These are phyloP conservation scores for Rhabdornis inornatus DNA, from an alignment of 2,113 vertebrate genomes.

Conservation along the genomic window DNA sequence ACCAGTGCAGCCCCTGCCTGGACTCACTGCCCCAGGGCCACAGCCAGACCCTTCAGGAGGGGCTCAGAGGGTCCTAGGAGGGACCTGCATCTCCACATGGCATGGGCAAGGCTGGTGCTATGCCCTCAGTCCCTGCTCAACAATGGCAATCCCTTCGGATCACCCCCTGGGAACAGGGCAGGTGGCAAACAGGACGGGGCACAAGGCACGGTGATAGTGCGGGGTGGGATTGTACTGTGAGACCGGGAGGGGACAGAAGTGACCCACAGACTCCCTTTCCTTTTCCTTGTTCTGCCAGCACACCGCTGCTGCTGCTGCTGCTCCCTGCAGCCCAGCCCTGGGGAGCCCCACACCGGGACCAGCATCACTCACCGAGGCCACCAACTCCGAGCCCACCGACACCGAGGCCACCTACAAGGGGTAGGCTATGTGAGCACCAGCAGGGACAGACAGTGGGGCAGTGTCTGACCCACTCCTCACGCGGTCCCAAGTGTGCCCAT, in stretches of 20 bases:
- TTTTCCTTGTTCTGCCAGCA: neutral
- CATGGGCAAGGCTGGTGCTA: neutral
- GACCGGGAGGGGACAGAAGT: neutral
- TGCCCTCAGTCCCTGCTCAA: neutral
- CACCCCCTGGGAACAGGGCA: neutral
- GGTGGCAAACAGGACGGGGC: neutral
- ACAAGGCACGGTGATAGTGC: neutral
- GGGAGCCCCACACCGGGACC: neutral
- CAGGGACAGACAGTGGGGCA: neutral
- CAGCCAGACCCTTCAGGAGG: neutral
- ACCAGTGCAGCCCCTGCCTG: neutral
- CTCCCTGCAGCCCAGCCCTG: neutral
- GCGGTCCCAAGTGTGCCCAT: fast-evolving
- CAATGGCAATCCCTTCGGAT: neutral
- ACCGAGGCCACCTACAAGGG: neutral
- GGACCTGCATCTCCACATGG: neutral
- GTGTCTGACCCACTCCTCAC: fast-evolving
- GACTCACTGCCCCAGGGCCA: neutral
- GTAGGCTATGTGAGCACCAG: neutral
- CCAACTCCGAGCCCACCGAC: conserved; percentile 19
- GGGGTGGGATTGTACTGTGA: neutral
- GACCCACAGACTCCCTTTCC: neutral
- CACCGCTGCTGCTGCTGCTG: fast-evolving
- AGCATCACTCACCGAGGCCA: conserved; percentile 37
- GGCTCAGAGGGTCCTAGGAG: neutral